Evolutionary conservation across 2,888 invertebrate genomes (phyloP).

Genomic region (Drosophila monieri): DNA sequence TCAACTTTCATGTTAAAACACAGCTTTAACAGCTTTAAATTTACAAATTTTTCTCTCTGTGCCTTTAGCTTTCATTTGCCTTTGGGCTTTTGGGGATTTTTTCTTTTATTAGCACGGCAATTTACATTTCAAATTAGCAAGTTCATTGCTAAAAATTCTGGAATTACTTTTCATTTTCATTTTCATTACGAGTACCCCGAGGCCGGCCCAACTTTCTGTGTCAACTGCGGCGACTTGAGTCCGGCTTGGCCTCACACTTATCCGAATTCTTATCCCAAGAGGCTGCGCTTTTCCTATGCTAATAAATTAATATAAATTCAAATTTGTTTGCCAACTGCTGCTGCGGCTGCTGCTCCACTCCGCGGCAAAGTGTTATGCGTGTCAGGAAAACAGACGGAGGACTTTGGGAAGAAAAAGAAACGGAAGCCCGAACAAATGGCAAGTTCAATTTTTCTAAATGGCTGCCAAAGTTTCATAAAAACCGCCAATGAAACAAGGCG

Average conservation of each 20-base stretch:
- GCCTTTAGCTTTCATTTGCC: conserved; percentile 31
- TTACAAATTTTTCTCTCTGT: conserved; percentile 10
- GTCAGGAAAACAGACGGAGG: conserved; percentile 46
- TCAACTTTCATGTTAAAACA: background rate
- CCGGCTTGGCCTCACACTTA: conserved; percentile 20
- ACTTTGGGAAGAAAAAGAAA: conserved; percentile 4
- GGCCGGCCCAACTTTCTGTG: conserved; percentile 47
- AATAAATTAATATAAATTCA: conserved; percentile 83
- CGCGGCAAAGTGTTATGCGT: conserved; percentile 73
- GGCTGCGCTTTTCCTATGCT: conserved; percentile 79
- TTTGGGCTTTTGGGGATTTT: conserved; percentile 22
- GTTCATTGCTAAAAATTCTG: conserved; percentile 74
- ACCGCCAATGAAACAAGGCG: conserved; percentile 62
- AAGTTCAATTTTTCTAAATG: conserved; percentile 63
- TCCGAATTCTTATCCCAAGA: conserved; percentile 8
- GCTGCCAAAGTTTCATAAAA: conserved; percentile 69
- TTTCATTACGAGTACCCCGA: conserved; percentile 23
- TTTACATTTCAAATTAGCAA: conserved; percentile 80
- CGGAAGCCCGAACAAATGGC: conserved; percentile 33
- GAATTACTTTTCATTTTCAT: conserved; percentile 78
- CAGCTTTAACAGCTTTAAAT: no score
- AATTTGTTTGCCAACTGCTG: conserved; percentile 81
- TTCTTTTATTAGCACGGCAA: conserved; percentile 61
- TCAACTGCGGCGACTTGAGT: conserved; percentile 38
- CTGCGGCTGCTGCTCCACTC: conserved; percentile 23